Evolutionary conservation across 1,140 invertebrate species (phyloP).

Genomic region (Macrotrachela quadricornifera): DNA sequence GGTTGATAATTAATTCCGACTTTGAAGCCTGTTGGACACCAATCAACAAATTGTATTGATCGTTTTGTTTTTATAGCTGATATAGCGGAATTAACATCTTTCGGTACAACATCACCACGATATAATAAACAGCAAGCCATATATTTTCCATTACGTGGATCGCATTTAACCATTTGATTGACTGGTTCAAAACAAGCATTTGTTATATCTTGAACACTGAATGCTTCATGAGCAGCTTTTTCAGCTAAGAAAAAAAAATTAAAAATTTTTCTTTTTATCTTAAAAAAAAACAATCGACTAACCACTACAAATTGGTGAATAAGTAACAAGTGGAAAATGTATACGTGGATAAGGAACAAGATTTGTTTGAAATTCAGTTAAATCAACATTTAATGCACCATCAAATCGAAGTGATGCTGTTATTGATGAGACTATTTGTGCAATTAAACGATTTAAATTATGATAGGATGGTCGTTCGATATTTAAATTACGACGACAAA

Average conservation of each 20-base stretch:
- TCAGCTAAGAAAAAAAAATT: conserved; percentile 6
- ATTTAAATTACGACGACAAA: conserved; percentile 58
- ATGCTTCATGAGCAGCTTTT: conserved; percentile 29
- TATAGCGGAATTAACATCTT: conserved; percentile 34
- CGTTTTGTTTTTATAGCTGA: conserved; percentile 31
- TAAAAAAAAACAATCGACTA: background rate
- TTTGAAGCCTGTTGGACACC: conserved; percentile 28
- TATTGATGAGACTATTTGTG: conserved; percentile 64
- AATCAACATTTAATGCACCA: conserved; percentile 19
- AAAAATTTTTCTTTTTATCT: background rate
- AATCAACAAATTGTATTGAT: conserved; percentile 36
- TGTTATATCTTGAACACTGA: conserved; percentile 34
- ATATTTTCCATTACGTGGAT: conserved; percentile 35
- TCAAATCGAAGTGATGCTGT: conserved; percentile 43
- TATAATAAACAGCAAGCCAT: conserved; percentile 35
- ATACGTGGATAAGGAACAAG: conserved; percentile 33
- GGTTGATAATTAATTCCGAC: conserved; percentile 60
- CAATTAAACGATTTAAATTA: conserved; percentile 54
- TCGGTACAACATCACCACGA: conserved; percentile 35
- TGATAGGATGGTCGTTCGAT: conserved; percentile 57
- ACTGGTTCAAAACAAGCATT: conserved; percentile 40
- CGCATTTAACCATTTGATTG: conserved; percentile 47
- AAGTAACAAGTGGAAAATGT: conserved; percentile 53
- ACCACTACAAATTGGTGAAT: conserved; percentile 51
- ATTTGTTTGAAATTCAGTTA: conserved; percentile 21